Base-by-base conservation (phyloP, 1,140 invertebrate species). In the Episyrphus balteatus region DNA sequence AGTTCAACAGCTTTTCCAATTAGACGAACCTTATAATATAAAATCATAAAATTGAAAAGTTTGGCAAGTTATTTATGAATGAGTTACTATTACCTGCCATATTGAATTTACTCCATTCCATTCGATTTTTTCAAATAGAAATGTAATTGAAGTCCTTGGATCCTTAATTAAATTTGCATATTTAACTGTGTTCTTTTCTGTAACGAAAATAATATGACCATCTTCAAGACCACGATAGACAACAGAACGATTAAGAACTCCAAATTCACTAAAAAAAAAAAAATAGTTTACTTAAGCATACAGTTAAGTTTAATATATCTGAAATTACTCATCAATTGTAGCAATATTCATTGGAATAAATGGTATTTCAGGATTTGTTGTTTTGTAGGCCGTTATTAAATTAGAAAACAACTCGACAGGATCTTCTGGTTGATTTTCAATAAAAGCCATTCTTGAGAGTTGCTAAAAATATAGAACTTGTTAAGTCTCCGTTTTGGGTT, bases 201-300 rank as follows among this genome's bases (percentile, higher is more conserved):
- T 66, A 7, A 66, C 53, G 45, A 66, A 66, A 30, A 51, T 51
- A 7, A 65, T 44, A 21, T 37, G 46, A 19, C 56, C 48, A 18
- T 66, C 57, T 32, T 52, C 51, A 9, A 59, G 48, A 2, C 62
- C 62, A 0, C 62, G 57, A 48, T 58, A 66, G 0, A 66, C 12
- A 9, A 66, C 62, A 0, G 55, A 55, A 0, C 62, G 62, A 14
- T 66, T 66, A 17, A 66, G 52, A 8, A 66, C 54, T 7, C 53
- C 57, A 30, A 52, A 61, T 39, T 61, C 60, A 2, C 51, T 52
- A 21, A 31, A 39, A 32, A 18, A 30, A 34, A 42, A 45, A 33
- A 34, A 33, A 12, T 34, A 34, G n/a, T n/a, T n/a, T n/a, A n/a
- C n/a, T n/a, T n/a, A n/a, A n/a, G n/a, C n/a, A n/a, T n/a, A 8